Base-by-base conservation (phyloP, 2,797 vertebrate genomes). In the Caiman crocodilus region DNA sequence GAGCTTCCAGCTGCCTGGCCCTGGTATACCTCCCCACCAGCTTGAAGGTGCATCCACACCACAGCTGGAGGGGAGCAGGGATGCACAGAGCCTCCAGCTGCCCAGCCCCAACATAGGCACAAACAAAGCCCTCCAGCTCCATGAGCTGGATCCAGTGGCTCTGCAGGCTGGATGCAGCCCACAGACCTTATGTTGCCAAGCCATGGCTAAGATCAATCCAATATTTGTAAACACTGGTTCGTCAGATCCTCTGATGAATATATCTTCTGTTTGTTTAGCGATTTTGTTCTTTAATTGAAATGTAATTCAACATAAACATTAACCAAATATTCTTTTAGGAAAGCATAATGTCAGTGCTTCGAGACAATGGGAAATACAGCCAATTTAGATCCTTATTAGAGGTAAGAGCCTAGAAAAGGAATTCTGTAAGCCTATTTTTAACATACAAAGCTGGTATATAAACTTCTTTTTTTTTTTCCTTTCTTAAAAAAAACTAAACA, bases 331-430 rank as follows among this genome's bases (percentile, higher is more conserved):
- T 80, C 76, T 96, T 97, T 84, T 96, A 99, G 99, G 97, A 98
- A 97, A 98, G 98, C 42, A 97, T 99, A 93, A 98, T 99, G 98
- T 97, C 98, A 94, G 97, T 99, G 88, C 95, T 99, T 79, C 98
- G 98, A 58, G 94, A 96, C 84, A 98, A 99, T 61, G 97, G 95
- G 79, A 99, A 98, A 90, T 99, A 98, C 76, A 97, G 97, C 90
- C 97, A 82, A 80, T 99, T 99, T 96, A 98, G 96, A 79, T 96
- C 96, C 92, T 96, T 99, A n/a, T 86, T 99, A 89, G 97, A 99
- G 98, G 99, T 99, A 97, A 85, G 74, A 20, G 63, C 76, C 28
- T 79, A 88, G 63, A 83, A 91, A 18, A 92, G 12, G 60, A 69
- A 42, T 89, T 82, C 86, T 67, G 57, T 42, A 67, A 82, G 82